Evolutionary conservation across 1,140 invertebrate genomes (phyloP), one percentile per base, ranked within the genome.

Genomic region (Drosophila bocqueti): DNA sequence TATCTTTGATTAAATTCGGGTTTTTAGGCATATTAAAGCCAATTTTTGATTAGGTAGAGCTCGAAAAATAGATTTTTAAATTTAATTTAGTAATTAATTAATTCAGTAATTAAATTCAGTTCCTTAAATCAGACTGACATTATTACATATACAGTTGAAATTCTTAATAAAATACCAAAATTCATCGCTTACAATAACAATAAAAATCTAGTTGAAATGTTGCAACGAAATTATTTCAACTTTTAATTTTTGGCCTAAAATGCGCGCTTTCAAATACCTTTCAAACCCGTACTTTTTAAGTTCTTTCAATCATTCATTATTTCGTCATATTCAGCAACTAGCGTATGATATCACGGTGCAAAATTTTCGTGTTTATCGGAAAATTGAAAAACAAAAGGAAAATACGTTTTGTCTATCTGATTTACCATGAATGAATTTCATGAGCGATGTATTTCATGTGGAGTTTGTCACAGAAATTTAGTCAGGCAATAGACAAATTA

Each of bases 401-500:
- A 29, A n/a, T 42, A 6, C 21, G 15, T 55, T 47, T 64, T 24
- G 16, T 10, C 34, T 61, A 46, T 73, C 47, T 46, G 31, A 73
- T 73, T 73, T 13, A 24, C 16, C 16, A 60, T 43, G 45, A 49
- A 50, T 71, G 47, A 47, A 24, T 73, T 52, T 54, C n/a, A 50
- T 57, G 52, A 38, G 29, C 45, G 36, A 64, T 34, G 6, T 18
- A 21, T 11, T 45, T 10, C 26, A 38, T 66, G 29, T 43, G 26
- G 10, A 45, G 43, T 65, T 59, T 45, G 59, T 65, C 73, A 49
- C 52, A 57, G 43, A 76, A 65, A 45, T 55, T 50, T 46, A 61
- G 47, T 59, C 50, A 72, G 64, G 66, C 69, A 63, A 79, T 54
- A 43, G 16, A 36, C 29, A 57, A 82, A 82, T 85, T 80, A 83